Evolutionary conservation across 1,140 invertebrate species (phyloP).

Genomic region (Platyscapa corneri): DNA sequence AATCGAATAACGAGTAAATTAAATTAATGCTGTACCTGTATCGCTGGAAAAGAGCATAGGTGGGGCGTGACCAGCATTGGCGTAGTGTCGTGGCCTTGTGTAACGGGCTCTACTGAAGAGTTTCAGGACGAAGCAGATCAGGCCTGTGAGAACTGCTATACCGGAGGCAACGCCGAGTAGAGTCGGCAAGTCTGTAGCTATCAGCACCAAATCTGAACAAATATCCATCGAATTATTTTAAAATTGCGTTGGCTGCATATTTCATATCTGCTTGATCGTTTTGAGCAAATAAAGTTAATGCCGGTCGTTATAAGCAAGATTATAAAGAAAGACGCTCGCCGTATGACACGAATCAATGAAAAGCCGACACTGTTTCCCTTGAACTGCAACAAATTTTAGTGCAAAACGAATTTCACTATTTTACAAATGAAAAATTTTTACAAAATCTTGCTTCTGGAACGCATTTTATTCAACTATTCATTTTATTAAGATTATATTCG

Average conservation of each 20-base stretch:
- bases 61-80: conserved; percentile 86
- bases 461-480: not conserved
- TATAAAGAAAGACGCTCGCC: too few relatives aligned
- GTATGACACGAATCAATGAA: too few relatives aligned
- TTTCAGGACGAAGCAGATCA: conserved; percentile 90
- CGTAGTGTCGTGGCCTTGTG: conserved; percentile 83
- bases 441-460: not conserved
- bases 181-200: conserved; percentile 87
- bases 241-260: not conserved
- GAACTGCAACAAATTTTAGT: too few relatives aligned
- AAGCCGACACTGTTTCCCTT: too few relatives aligned
- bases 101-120: conserved; percentile 83
- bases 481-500: not conserved
- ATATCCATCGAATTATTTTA: not conserved
- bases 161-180: conserved; percentile 87
- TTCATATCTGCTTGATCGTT: too few relatives aligned
- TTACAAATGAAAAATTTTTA: too few relatives aligned
- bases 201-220: conserved; percentile 83
- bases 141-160: conserved; percentile 86
- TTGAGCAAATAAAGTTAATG: too few relatives aligned
- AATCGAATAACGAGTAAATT: not conserved
- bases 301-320: too few relatives aligned
- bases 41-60: conserved; percentile 89
- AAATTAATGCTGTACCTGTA: conserved; percentile 75
- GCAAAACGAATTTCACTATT: too few relatives aligned